Evolutionary conservation across 2,888 invertebrate genomes (phyloP).

Genomic region (Mesodorylaimus sp.): DNA sequence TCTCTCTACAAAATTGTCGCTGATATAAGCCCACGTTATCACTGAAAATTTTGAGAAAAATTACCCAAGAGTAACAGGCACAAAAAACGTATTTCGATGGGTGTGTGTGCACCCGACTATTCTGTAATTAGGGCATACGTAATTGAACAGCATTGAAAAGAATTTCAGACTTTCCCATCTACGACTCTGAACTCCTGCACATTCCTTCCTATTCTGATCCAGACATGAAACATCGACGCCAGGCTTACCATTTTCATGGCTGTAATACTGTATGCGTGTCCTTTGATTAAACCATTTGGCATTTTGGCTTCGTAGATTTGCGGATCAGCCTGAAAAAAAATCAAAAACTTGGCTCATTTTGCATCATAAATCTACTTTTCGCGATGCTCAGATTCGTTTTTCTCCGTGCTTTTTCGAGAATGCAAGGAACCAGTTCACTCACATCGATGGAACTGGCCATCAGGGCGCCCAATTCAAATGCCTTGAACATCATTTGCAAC

Average conservation of each 20-base stretch:
- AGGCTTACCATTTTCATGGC: slow-evolving; percentile 51
- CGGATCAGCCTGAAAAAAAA: slow-evolving; percentile 52
- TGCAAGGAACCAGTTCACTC: neutral
- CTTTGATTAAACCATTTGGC: slow-evolving; percentile 60
- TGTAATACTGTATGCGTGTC: slow-evolving; percentile 83
- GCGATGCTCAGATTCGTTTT: neutral
- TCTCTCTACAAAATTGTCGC: no score
- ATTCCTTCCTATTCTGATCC: no score
- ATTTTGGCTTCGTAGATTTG: slow-evolving; percentile 57
- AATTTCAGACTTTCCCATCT: no score
- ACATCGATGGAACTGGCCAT: slow-evolving; percentile 84
- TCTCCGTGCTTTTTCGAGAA: neutral
- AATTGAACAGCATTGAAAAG: no score
- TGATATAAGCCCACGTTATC: no score
- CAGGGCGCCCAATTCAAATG: slow-evolving; percentile 66
- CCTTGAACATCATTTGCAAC: slow-evolving; percentile 69
- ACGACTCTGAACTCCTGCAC: no score
- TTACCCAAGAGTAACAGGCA: no score
- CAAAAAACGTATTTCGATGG: no score
- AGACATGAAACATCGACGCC: no score
- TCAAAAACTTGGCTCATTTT: neutral
- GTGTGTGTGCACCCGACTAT: no score
- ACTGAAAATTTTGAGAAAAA: no score
- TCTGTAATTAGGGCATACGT: no score
- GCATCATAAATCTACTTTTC: neutral